phyloP scores from a whole-genome alignment of 2,113 vertebrate genomes.

The Poecile atricapillus region DNA sequence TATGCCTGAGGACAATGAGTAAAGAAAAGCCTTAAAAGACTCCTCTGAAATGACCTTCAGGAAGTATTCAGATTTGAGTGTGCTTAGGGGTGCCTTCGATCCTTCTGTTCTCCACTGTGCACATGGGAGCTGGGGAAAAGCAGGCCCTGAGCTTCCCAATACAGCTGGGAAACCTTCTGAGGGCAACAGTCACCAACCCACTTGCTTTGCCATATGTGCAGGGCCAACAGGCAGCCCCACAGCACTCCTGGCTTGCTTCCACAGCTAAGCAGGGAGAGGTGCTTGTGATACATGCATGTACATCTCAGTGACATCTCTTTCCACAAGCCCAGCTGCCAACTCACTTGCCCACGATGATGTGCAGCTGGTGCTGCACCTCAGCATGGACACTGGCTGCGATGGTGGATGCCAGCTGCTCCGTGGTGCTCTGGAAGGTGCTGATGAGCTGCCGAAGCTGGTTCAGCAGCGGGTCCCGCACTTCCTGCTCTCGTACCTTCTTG shows the following conservation, averaged over 20 bases:
- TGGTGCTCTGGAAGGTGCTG: constrained; percentile 82
- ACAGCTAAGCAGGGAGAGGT: neutral
- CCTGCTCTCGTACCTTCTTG: constrained; percentile 87
- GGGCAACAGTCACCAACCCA: neutral
- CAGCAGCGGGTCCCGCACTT: constrained; percentile 82
- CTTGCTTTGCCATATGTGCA: accelerated
- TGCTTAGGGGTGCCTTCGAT: neutral
- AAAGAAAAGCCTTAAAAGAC: neutral
- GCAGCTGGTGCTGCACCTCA: constrained; percentile 94
- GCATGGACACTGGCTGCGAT: constrained; percentile 82
- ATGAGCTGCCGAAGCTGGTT: constrained; percentile 88
- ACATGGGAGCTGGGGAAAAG: accelerated
- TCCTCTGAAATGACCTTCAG: neutral
- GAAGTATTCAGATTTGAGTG: neutral
- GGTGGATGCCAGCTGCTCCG: constrained; percentile 84
- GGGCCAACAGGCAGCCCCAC: neutral
- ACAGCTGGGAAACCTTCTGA: neutral
- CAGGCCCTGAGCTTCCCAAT: neutral
- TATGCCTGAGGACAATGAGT: neutral
- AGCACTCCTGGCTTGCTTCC: neutral
- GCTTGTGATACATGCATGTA: accelerated
- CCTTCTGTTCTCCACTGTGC: neutral
- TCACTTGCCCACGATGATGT: constrained; percentile 91
- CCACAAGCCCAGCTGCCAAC: constrained; percentile 18
- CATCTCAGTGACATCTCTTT: neutral